These are phyloP conservation scores for Ceratina japonica DNA, from an alignment of 1,140 invertebrate genomes.

Conservation along the genomic window DNA sequence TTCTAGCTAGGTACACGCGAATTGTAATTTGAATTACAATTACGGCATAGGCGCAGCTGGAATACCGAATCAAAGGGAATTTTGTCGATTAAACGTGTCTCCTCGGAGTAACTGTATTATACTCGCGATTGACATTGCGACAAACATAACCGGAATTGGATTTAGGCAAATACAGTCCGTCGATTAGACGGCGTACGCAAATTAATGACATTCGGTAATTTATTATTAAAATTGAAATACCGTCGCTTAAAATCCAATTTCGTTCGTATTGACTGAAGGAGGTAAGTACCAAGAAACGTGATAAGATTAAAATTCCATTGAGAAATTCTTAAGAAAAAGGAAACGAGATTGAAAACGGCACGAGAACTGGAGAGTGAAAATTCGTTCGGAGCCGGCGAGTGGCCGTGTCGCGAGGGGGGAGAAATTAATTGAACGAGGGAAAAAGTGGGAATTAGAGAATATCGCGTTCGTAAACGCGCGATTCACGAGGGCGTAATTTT, in stretches of 20 bases:
- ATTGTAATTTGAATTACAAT: not conserved
- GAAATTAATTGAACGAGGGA: conserved; percentile 44
- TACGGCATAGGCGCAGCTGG: not conserved
- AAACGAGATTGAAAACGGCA: not conserved
- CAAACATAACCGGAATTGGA: no score
- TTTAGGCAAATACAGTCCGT: no score
- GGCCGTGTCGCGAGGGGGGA: not conserved
- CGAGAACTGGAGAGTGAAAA: not conserved
- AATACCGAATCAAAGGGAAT: not conserved
- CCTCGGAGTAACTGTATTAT: no score
- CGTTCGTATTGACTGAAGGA: no score
- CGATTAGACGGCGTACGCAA: no score
- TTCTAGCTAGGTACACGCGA: not conserved
- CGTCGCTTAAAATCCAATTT: no score
- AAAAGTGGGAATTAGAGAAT: not conserved
- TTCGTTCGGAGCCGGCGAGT: not conserved
- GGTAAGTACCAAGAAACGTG: no score
- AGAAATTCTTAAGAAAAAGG: not conserved
- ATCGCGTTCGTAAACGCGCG: not conserved
- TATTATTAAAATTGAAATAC: no score
- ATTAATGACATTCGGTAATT: no score
- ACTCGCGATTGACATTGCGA: no score
- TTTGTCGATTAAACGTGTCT: no score
- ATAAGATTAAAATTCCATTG: no score
- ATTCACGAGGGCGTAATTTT: conserved; percentile 42